Evolutionary conservation across 2,113 vertebrate genomes (phyloP), one percentile per base, ranked within the genome.

Genomic region (Pseudorasbora parva): DNA sequence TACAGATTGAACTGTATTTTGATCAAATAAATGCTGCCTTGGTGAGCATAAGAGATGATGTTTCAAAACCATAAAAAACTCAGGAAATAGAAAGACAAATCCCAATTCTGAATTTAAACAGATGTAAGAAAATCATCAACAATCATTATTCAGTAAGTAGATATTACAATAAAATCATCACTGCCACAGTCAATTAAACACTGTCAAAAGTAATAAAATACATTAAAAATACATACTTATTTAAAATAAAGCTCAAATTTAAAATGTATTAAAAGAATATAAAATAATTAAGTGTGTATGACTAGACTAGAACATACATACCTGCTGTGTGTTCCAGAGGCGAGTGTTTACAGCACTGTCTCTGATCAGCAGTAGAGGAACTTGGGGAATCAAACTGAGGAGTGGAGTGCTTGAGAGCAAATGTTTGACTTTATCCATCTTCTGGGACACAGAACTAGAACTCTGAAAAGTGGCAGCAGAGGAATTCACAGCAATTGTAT

Each of bases 251-350:
- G 51, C 6, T 19, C 17, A n/a, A 23, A 59, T 59, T 10, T 59
- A 1, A 11, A 59, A 59, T 59, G 8, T 23, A 59, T 59, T 23
- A n/a, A 59, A 59, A 59, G 3, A 59, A 9, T 2, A 33, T 19
- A 66, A 66, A n/a, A n/a, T n/a, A n/a, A n/a, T n/a, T n/a, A n/a
- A 25, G 60, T 51, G 57, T 80, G 3, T 25, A 19, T 66, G 19
- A 25, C 43, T 60, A 21, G 5, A 11, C 6, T 23, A 19, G 41
- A 25, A 14, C 33, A 71, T 85, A 14, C 33, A 71, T 85, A 95
- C 94, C 94, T 95, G 94, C 82, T 95, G 94, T 27, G 92, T 94
- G 88, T 93, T 95, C 93, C 93, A 96, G 73, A 82, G 45, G 45
- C 83, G 89, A n/a, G 68, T 88, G 71, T 79, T 47, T 0, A 84